Percentiles rank a stretch among this genome's conserved stretches.
Evolutionary conservation across 2,888 invertebrate species (phyloP).

Genomic region (Ariolimax columbianus): DNA sequence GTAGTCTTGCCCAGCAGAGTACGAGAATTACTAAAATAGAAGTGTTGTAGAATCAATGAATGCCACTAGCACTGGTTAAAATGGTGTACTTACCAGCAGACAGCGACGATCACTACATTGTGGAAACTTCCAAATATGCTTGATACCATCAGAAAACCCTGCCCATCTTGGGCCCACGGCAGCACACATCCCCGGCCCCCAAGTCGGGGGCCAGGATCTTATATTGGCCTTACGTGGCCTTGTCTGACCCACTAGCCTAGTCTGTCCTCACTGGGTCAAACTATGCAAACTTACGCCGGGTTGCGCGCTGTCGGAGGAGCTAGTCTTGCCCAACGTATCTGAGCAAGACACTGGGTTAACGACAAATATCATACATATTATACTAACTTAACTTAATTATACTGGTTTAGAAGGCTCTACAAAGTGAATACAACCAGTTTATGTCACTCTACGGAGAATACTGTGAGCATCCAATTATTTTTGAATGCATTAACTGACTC

Average conservation of each 20-base stretch:
- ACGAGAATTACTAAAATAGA: too few species aligned
- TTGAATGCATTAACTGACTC: too few species aligned
- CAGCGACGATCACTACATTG: neutral
- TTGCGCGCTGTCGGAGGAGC: constrained; percentile 5
- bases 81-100: constrained; percentile 11
- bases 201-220: neutral
- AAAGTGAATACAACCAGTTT: too few species aligned
- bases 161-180: neutral
- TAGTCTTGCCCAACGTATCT: constrained; percentile 19
- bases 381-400: too few species aligned
- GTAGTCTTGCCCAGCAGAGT: too few species aligned
- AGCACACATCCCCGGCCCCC: constrained; percentile 3
- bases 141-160: constrained; percentile 25
- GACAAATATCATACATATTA: too few species aligned
- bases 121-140: neutral
- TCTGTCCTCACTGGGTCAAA: constrained; percentile 44
- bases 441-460: too few species aligned
- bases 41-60: too few species aligned
- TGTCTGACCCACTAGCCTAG: constrained; percentile 50
- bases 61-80: too few species aligned
- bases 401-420: too few species aligned
- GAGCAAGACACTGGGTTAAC: too few species aligned
- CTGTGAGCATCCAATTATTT: too few species aligned
- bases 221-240: constrained; percentile 33
- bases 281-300: constrained; percentile 34